Percentiles rank a stretch among this genome's conserved stretches.
Conservation (phyloP, 1,140 invertebrate species). For the Amphibalanus amphitrite region DNA sequence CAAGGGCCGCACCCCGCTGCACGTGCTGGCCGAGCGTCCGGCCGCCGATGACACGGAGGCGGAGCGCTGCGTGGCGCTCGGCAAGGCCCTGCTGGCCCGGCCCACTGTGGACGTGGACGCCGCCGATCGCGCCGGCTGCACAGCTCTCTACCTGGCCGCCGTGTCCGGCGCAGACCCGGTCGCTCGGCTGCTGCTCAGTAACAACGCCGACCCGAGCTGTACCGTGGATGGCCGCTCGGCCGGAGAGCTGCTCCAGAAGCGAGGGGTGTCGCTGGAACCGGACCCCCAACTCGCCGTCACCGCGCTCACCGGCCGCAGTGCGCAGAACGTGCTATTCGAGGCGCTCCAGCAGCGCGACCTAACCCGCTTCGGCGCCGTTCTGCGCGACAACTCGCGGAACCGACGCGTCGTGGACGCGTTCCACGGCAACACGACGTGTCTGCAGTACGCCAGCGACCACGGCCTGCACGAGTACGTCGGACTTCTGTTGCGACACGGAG, state of each 20-base stretch:
- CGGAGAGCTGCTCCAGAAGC: neutral
- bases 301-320: neutral
- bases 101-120: neutral
- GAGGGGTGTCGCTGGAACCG: neutral
- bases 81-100: neutral
- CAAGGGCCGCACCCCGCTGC: neutral
- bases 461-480: neutral
- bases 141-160: neutral
- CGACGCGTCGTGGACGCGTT: neutral
- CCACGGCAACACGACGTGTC: neutral
- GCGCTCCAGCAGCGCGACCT: neutral
- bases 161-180: neutral
- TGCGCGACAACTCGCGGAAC: neutral
- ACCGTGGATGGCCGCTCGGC: neutral
- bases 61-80: neutral
- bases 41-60: neutral
- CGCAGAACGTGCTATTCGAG: neutral
- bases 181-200: neutral
- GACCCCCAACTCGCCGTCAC: neutral
- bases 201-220: neutral
- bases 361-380: neutral
- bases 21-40: neutral
- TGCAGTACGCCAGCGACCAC: neutral
- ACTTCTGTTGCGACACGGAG: neutral
- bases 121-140: neutral